Evolutionary conservation across 2,888 invertebrate species (phyloP).

Genomic region (Hypomecis punctinalis): DNA sequence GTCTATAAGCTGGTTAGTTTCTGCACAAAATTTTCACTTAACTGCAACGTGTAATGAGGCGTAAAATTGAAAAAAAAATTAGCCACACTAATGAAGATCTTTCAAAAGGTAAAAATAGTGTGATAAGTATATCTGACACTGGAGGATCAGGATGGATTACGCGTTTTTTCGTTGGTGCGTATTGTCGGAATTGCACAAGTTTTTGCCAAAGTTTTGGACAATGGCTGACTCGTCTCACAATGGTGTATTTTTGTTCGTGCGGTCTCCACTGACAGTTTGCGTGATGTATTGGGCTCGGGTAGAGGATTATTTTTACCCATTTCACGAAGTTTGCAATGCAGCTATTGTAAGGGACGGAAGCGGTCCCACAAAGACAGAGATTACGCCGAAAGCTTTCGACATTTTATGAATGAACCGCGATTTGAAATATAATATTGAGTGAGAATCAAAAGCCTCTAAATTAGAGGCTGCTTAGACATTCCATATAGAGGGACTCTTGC

Average conservation of each 20-base stretch:
- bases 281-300: constrained; percentile 81
- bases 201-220: constrained; percentile 79
- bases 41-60: no score
- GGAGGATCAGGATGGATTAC: constrained; percentile 50
- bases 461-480: constrained; percentile 18
- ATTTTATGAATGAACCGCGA: constrained; percentile 67
- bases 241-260: constrained; percentile 83
- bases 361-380: constrained; percentile 78
- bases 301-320: constrained; percentile 84
- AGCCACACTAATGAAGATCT: no score
- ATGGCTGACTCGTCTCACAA: constrained; percentile 73
- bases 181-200: constrained; percentile 80
- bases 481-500: neutral
- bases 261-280: constrained; percentile 81
- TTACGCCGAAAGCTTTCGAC: constrained; percentile 69
- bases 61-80: no score
- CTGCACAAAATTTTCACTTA: no score
- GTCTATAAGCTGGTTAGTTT: no score
- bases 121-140: constrained; percentile 55
- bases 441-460: constrained; percentile 48
- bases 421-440: constrained; percentile 66
- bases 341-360: constrained; percentile 81
- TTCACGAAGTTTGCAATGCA: constrained; percentile 83
- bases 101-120: constrained; percentile 44
- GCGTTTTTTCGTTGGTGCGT: constrained; percentile 67